Evolutionary conservation across 2,888 invertebrate genomes (phyloP), one percentile per base, ranked within the genome.

Genomic region (Melitaea athalia): DNA sequence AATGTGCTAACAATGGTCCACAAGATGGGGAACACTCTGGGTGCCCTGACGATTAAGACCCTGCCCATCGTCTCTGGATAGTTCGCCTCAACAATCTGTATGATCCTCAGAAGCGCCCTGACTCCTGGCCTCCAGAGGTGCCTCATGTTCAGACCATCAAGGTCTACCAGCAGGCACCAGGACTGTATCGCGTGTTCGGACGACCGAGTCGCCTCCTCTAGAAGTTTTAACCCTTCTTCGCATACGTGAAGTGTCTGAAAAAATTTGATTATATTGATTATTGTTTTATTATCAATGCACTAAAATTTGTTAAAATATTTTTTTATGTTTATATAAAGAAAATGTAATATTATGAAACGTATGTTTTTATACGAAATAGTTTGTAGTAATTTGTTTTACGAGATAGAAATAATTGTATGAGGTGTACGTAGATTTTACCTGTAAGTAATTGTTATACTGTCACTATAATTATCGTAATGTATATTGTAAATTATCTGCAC

Each of bases 1-100:
- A 99, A 98, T 1, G 98, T 97, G 87, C 97, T 97, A 74, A 99
- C 97, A 68, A 99, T 95, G 0, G 98, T 98, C 98, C 98, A 99
- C 49, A 99, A 93, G 67, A 99, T 98, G 5, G 98, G 98, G 87
- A 99, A 99, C 61, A 98, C 98, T 73, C 98, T 93, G 0, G 98
- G 98, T 12, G 98, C 98, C 59, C 98, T 93, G 57, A 98, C 97
- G 68, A 99, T 97, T 68, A 98, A 94, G 71, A 98, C 97, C 49
- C 97, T 93, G 1, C 97, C 98, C 96, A 98, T 96, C 11, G 98
- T 98, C 92, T 99, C 98, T 0, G 98, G 98, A 90, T 99, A 99
- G 89, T 98, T 98, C 57, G 96, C 96, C 87, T 98, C 97, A 38
- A 98, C 98, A 61, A 97, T 96, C 83, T 91, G 91, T 14, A 93